Evolutionary conservation across 2,113 vertebrate species (phyloP).

Genomic region (Nothocercus nigrocapillus): DNA sequence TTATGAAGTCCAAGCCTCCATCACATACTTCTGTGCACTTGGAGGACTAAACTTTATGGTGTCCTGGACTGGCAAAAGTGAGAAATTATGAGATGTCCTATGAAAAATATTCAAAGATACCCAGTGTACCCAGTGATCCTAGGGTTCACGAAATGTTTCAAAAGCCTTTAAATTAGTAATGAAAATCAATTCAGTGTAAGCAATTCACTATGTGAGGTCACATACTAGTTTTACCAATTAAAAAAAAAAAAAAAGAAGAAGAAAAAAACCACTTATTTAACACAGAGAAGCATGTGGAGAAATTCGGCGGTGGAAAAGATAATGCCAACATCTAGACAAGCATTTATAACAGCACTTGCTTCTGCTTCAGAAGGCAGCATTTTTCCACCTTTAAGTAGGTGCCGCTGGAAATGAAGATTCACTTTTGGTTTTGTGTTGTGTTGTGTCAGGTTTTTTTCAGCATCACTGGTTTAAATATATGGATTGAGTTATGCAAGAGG

Average conservation of each 20-base stretch:
- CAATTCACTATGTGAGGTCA: not conserved
- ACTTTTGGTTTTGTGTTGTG: not conserved
- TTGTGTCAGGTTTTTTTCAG: not conserved
- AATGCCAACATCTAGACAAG: not conserved
- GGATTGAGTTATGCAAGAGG: not conserved
- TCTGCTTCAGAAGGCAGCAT: not conserved
- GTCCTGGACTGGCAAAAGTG: not conserved
- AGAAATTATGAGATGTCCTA: not conserved
- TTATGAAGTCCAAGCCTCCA: not conserved
- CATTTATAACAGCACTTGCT: not conserved
- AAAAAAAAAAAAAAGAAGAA: not conserved
- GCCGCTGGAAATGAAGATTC: not conserved
- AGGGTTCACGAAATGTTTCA: not conserved
- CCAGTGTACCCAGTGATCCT: not conserved
- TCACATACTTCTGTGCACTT: not conserved
- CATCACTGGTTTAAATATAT: not conserved
- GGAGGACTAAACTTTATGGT: rapidly evolving
- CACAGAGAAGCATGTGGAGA: not conserved
- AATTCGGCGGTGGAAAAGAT: not conserved
- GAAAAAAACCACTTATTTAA: not conserved
- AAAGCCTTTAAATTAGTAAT: not conserved
- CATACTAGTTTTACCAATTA: not conserved
- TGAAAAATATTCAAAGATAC: not conserved
- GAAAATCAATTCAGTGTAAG: not conserved
- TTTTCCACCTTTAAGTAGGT: not conserved